Conservation (phyloP, 37 sponge, comb jelly and placozoan species). For the Haliclona indistincta region DNA sequence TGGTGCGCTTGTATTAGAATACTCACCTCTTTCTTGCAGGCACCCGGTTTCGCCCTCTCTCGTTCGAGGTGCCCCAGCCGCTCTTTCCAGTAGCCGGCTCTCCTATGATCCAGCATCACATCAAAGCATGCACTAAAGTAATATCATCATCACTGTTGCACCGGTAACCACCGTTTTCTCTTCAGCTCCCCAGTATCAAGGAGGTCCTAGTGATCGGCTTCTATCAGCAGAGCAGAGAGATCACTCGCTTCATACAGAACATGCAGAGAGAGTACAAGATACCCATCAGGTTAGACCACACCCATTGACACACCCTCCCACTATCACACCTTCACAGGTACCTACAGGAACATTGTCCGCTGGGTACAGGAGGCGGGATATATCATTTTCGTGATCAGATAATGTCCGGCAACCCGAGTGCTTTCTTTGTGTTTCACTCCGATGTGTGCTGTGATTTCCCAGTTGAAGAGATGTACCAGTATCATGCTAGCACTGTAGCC, state of each 20-base stretch:
- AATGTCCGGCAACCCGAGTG: conserved; percentile 67
- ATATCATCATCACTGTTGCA: background rate
- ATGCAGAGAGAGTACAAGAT: conserved; percentile 62
- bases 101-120: conserved; percentile 97
- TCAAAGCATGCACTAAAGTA: conserved; percentile 88
- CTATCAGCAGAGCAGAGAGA: conserved; percentile 61
- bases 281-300: conserved; percentile 52
- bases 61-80: conserved; percentile 92
- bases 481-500: conserved; percentile 41
- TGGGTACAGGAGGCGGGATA: conserved; percentile 97
- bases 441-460: conserved; percentile 99
- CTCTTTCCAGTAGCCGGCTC: conserved; percentile 97
- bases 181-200: conserved; percentile 62
- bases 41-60: conserved; percentile 94
- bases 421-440: conserved; percentile 93
- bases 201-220: conserved; percentile 87
- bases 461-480: conserved; percentile 80
- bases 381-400: conserved; percentile 99
- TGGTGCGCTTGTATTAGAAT: no score
- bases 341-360: conserved; percentile 92
- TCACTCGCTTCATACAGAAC: conserved; percentile 67
- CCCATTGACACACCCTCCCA: no score
- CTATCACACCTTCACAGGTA: conserved; percentile 72
- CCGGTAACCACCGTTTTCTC: background rate
- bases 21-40: conserved; percentile 26